Conservation (phyloP, 2,888 invertebrate genomes). For the Mythimna pallens region DNA sequence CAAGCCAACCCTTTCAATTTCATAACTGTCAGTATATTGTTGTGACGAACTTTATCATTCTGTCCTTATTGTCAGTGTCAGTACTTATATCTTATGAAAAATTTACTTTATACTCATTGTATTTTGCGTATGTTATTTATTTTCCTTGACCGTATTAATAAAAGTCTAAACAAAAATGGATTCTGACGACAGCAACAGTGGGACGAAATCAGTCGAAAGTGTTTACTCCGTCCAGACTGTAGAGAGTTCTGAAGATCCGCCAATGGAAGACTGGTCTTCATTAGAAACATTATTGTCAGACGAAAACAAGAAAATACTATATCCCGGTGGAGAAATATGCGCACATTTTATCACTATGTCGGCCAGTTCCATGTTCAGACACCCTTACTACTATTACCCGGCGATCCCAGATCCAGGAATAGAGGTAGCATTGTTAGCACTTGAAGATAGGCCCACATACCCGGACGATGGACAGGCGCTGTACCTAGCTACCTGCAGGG, state of each 20-base stretch:
- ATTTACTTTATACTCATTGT: slow-evolving; percentile 27
- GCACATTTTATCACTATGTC: slow-evolving; percentile 76
- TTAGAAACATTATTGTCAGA: slow-evolving; percentile 67
- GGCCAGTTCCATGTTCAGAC: slow-evolving; percentile 75
- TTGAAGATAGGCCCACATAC: slow-evolving; percentile 67
- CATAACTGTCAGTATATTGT: not conserved
- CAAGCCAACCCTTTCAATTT: not conserved
- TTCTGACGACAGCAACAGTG: slow-evolving; percentile 37
- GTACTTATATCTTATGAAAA: slow-evolving; percentile 9
- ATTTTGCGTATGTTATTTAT: slow-evolving; percentile 33
- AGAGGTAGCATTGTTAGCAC: slow-evolving; percentile 72
- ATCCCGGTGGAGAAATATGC: slow-evolving; percentile 79
- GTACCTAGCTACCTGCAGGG: slow-evolving; percentile 78
- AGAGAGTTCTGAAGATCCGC: slow-evolving; percentile 78
- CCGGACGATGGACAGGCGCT: slow-evolving; percentile 80
- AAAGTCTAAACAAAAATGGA: slow-evolving; percentile 47
- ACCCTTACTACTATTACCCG: slow-evolving; percentile 82
- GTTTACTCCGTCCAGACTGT: slow-evolving; percentile 63
- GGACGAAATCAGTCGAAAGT: slow-evolving; percentile 13
- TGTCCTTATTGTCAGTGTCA: slow-evolving; percentile 18
- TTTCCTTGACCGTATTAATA: slow-evolving; percentile 1
- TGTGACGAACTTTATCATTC: not conserved
- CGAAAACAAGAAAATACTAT: slow-evolving; percentile 66
- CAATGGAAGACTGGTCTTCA: slow-evolving; percentile 83
- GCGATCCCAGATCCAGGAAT: slow-evolving; percentile 82